Base-by-base conservation (phyloP, 2,888 invertebrate genomes). In the Villa cingulata region DNA sequence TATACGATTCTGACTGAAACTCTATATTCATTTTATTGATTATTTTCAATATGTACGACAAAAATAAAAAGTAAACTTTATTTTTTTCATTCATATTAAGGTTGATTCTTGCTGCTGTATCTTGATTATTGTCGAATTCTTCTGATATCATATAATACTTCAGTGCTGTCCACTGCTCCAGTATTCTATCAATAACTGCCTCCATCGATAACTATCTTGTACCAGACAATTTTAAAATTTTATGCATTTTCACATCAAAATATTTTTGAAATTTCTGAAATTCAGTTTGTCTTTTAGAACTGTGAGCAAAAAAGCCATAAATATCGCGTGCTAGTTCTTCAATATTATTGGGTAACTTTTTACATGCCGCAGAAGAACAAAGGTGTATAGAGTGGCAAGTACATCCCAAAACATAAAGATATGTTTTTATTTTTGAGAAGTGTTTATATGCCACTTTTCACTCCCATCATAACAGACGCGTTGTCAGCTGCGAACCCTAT, bases 191-290 rank as follows among this genome's bases (percentile, higher is more conserved):
- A 5, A 56, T 50, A 39, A 52, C 54, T 45, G 48, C 53, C 49
- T 55, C 49, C 36, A 59, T 46, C 16, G 60, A 61, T 9, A 60
- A 52, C 61, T 62, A 62, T 41, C 57, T 51, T n/a, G 60, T 61
- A 45, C 58, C 58, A 23, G 56, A 51, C 15, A 55, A 51, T 37
- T 54, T 54, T 15, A 62, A 45, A 19, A 61, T 50, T 55, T 59
- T 59, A 41, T 59, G 57, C 2, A 55, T 55, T 51, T 57, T 54
- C 7, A 56, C 48, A 43, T 57, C 43, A 17, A 54, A 53, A 51
- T 58, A 59, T 17, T 42, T 45, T 50, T 60, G 60, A 50, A 55
- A 61, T 45, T 59, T 52, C 47, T 54, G 50, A 42, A 57, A 55
- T 17, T 55, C 53, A 6, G 43, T 46, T 36, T 52, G 46, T 45